Conservation (phyloP, 1,140 invertebrate genomes). For the Drosophila funebris region DNA sequence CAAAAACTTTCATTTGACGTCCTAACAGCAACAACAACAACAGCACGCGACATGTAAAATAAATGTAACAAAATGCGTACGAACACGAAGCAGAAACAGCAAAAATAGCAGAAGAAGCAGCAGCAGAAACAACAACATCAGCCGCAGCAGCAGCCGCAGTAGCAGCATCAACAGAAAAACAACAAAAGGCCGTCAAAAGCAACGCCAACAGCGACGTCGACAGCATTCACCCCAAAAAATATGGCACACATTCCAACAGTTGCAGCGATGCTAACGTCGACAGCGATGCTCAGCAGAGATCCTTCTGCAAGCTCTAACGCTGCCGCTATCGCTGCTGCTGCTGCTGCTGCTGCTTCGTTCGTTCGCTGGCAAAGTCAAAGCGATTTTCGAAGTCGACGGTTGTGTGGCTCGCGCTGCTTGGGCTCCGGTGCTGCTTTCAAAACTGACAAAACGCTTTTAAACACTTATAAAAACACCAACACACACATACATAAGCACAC, state of each 20-base stretch:
- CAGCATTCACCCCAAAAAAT: constrained; percentile 65
- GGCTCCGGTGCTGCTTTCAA: constrained; percentile 51
- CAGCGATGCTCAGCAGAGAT: constrained; percentile 50
- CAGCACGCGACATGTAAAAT: constrained; percentile 51
- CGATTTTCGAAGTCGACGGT: constrained; percentile 83
- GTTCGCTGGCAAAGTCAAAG: constrained; percentile 69
- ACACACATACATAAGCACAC: constrained; percentile 11
- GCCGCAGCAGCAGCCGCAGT: not conserved
- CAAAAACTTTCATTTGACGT: constrained; percentile 64
- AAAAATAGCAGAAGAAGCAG: constrained; percentile 6
- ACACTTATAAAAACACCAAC: constrained; percentile 32
- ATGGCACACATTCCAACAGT: constrained; percentile 80
- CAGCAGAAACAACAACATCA: not conserved
- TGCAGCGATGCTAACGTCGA: constrained; percentile 55
- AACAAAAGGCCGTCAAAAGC: constrained; percentile 41
- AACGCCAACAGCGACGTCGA: not conserved
- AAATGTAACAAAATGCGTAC: constrained; percentile 65
- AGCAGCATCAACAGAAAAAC: constrained; percentile 41
- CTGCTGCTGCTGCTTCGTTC: constrained; percentile 21
- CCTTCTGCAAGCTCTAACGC: constrained; percentile 2
- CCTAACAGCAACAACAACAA: constrained; percentile 38
- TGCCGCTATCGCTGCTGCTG: constrained; percentile 18
- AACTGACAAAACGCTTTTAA: constrained; percentile 63
- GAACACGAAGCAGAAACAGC: constrained; percentile 33
- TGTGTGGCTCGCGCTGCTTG: constrained; percentile 66